Base-by-base conservation (phyloP, 2,113 vertebrate species). In the Serilophus lunatus region DNA sequence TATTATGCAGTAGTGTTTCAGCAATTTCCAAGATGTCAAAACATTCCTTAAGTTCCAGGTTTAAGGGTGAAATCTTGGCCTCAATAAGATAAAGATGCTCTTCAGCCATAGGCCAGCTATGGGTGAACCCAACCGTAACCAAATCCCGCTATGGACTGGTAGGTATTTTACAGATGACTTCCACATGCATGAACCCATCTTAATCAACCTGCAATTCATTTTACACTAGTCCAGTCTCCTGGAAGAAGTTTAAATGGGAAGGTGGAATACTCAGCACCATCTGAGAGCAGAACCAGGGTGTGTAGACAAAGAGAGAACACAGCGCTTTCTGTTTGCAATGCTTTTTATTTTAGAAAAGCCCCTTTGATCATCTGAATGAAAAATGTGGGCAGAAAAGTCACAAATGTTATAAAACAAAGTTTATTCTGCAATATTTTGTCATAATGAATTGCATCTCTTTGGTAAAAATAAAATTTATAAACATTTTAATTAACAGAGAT, bases 391-490 rank as follows among this genome's bases (percentile, higher is more conserved):
- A 96, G 89, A 95, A 96, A 93, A 98, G 94, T 90, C 94, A 97
- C 94, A 93, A 93, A 95, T 98, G 97, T 98, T 98, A 98, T 98
- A 98, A 99, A 99, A 99, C 98, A 99, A 99, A 98, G 97, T 98
- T 99, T 99, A 99, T 99, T 99, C 98, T 98, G 98, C 98, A 99
- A 99, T 99, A 99, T 98, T 99, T 99, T 98, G 98, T 99, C 98
- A 99, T 99, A 99, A 99, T 99, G 99, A 99, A 99, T 99, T 99
- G 99, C 98, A 99, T 99, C 98, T 99, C 99, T 99, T 99, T 99
- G 99, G 99, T 99, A 99, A 99, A 99, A 99, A 99, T 99, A 99
- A 99, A 99, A 98, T 99, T 99, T 99, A 99, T 99, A 99, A 99
- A 99, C 99, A 99, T 99, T 99, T 99, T 98, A 98, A 99, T 99